Conservation (phyloP, 2,888 invertebrate genomes). For the Hypena proboscidalis region DNA sequence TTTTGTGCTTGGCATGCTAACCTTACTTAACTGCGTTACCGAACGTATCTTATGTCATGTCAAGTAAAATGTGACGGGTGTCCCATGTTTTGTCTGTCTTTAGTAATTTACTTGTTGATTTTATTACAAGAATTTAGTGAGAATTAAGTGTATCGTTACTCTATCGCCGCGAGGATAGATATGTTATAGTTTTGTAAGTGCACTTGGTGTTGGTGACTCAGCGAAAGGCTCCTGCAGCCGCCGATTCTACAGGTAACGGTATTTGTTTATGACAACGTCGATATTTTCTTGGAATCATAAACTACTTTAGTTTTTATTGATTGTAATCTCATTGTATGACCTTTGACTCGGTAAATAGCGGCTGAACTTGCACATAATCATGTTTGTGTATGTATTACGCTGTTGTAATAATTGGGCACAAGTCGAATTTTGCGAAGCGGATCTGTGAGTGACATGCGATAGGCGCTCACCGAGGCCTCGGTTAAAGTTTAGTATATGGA, state of each 20-base stretch:
- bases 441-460: slow-evolving; percentile 22
- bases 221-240: slow-evolving; percentile 53
- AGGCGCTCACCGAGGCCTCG: background rate
- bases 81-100: slow-evolving; percentile 72
- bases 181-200: slow-evolving; percentile 66
- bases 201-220: slow-evolving; percentile 46
- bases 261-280: slow-evolving; percentile 81
- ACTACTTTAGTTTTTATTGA: slow-evolving; percentile 50
- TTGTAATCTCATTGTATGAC: slow-evolving; percentile 38
- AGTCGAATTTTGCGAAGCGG: slow-evolving; percentile 30
- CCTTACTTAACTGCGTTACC: slow-evolving; percentile 24
- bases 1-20: no score
- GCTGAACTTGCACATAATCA: slow-evolving; percentile 22
- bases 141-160: slow-evolving; percentile 59
- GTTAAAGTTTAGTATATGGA: no score
- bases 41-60: slow-evolving; percentile 49
- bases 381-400: slow-evolving; percentile 25
- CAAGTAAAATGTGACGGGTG: slow-evolving; percentile 73
- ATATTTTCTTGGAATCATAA: slow-evolving; percentile 52
- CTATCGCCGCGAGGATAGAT: slow-evolving; percentile 49
- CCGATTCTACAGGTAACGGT: slow-evolving; percentile 80
- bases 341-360: slow-evolving; percentile 33
- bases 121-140: slow-evolving; percentile 64
- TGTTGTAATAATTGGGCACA: slow-evolving; percentile 16
- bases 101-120: slow-evolving; percentile 81